Evolutionary conservation across 92 coral and sea anemone species (phyloP), one percentile per base, ranked within the genome.

Genomic region (Nematostella vectensis): DNA sequence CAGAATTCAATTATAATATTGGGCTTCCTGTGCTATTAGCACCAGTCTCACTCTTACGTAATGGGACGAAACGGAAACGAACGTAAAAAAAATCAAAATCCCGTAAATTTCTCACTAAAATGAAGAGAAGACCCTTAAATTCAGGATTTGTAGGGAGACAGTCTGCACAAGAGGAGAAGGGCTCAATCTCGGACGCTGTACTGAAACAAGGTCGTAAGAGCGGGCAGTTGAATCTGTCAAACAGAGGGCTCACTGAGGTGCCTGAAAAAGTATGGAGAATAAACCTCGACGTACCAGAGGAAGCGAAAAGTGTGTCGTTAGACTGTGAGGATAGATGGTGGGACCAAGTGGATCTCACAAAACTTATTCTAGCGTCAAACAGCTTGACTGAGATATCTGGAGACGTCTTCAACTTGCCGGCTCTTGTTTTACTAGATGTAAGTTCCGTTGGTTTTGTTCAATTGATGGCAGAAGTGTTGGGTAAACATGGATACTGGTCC

Each of bases 181-280:
- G 26, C 33, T 84, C 61, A 64, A 83, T 93, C 1, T 83, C 99
- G 0, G 99, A 87, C 2, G 81, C 88, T 15, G 36, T 93, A 27
- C 68, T 93, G 38, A 77, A 78, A 6, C 99, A 93, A 47, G 96
- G 95, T 27, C 75, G 99, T 36, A 75, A 80, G 53, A 81, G 88
- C 51, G 99, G 99, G 3, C 99, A 93, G 57, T 53, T 93, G 37
- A 93, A 93, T 63, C 64, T 93, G 56, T 82, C 96, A 31, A 79
- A 75, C 60, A 69, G 99, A 56, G 82, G 83, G 11, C 60, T 93
- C 29, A 55, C 62, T 12, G 68, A 52, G 27, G 80, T 93, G 17
- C 96, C 99, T 6, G 82, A 75, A 1, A 93, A 93, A 67, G 88
- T 93, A n/a, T 93, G 96, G 96, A 74, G 71, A 45, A 71, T 93